A percentile compares a stretch with the other conserved stretches of the same genome.
Evolutionary conservation across 2,888 invertebrate genomes (phyloP).

Genomic region (Synergus umbraculus): DNA sequence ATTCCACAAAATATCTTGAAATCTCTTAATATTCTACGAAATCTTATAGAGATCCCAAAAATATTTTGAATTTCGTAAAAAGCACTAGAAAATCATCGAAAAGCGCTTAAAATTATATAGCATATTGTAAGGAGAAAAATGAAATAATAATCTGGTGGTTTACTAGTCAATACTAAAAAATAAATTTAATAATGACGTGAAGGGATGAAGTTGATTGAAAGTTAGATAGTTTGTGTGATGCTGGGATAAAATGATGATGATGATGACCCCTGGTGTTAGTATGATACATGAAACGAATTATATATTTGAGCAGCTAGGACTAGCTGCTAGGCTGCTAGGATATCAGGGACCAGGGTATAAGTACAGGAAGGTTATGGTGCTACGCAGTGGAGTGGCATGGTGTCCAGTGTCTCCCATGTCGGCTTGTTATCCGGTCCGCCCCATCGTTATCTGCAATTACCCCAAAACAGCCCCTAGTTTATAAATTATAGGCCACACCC

Average conservation of each 20-base stretch:
- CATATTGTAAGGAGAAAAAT: too few species aligned
- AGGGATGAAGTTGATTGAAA: not conserved
- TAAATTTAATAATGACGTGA: not conserved
- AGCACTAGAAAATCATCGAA: too few species aligned
- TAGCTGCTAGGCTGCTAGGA: conserved; percentile 3
- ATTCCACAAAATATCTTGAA: too few species aligned
- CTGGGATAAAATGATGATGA: not conserved
- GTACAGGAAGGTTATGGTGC: conserved; percentile 49
- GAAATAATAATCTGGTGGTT: too few species aligned
- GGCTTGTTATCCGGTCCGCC: conserved; percentile 77
- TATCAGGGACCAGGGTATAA: conserved; percentile 43
- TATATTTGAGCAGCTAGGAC: conserved; percentile 5
- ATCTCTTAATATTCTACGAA: too few species aligned
- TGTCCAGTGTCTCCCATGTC: conserved; percentile 77
- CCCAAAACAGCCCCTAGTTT: conserved; percentile 76
- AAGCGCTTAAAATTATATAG: too few species aligned
- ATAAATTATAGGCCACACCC: conserved; percentile 76
- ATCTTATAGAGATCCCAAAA: too few species aligned
- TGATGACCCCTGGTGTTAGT: not conserved
- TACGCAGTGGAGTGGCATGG: conserved; percentile 60
- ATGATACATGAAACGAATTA: conserved; percentile 13
- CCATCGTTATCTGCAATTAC: conserved; percentile 77
- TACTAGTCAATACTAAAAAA: too few species aligned
- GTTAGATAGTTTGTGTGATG: not conserved
- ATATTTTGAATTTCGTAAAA: too few species aligned